phyloP scores from a whole-genome alignment of 2,113 vertebrate species.

The Neomonachus schauinslandi region DNA sequence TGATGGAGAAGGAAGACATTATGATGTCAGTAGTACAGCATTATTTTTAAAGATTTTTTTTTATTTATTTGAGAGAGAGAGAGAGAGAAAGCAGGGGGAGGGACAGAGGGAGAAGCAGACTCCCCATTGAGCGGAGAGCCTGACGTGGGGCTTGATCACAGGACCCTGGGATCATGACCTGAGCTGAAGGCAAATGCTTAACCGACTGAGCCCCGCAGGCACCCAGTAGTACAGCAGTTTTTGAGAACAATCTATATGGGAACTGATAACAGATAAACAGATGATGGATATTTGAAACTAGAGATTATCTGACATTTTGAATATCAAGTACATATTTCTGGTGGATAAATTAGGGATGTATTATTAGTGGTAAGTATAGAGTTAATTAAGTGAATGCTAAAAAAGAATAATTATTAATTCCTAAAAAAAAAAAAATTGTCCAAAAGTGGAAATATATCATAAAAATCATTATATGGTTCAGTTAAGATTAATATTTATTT shows the following conservation, averaged over 20 bases:
- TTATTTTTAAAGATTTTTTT: too few relatives aligned
- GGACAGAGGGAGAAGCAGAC: too few relatives aligned
- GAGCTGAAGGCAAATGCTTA: too few relatives aligned
- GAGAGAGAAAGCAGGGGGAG: too few relatives aligned
- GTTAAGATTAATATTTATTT: not conserved
- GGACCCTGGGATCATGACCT: too few relatives aligned
- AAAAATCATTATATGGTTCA: not conserved
- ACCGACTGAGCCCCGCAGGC: too few relatives aligned
- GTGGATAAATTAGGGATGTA: not conserved
- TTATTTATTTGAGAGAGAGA: too few relatives aligned
- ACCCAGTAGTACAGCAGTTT: not conserved
- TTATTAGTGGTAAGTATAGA: not conserved
- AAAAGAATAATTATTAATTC: not conserved
- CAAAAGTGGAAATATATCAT: not conserved
- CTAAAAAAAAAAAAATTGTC: not conserved
- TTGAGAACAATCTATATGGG: not conserved
- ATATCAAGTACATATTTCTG: not conserved
- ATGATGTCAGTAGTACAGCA: not conserved
- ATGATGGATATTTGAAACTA: not conserved
- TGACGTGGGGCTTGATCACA: too few relatives aligned
- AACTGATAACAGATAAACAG: not conserved
- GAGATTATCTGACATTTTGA: not conserved
- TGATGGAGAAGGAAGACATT: not conserved
- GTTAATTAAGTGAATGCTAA: not conserved
- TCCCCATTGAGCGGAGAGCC: too few relatives aligned